Base-by-base conservation (phyloP, 2,888 invertebrate species). In the Prenolepis imparis region DNA sequence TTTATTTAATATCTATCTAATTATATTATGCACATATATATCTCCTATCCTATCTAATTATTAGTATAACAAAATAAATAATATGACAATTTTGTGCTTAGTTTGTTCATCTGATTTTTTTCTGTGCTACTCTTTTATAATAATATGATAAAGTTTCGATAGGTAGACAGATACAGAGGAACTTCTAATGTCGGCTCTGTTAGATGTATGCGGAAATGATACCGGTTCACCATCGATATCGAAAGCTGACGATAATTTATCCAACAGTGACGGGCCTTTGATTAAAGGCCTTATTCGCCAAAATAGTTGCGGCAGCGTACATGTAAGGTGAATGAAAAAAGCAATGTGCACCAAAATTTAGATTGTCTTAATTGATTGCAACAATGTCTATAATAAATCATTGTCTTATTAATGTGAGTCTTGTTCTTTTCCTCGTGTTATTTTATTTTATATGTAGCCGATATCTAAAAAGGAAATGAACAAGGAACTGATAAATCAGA, bases 201-300 rank as follows among this genome's bases (percentile, higher is more conserved):
- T 91, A 55, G 88, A 92, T 72, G 82, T 90, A 21, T 90, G 90
- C 74, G 88, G 86, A 68, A 92, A 91, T 85, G 91, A 92, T 57
- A 89, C 91, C 18, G 93, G 91, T 61, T 94, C 94, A 48, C 92
- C 93, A 44, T 93, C 93, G 75, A 93, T 94, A 90, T 94, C 94
- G 18, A 93, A 92, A 82, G 89, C 91, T 48, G 94, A 94, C 73
- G 94, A 94, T 84, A 94, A 94, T 90, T 87, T 94, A 64, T 94
- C 94, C 36, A 94, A 94, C 82, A 94, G 94, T 70, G 94, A 94
- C 73, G 94, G 94, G 3, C 94, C 94, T 4, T 84, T 94, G 74
- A 91, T 94, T 52, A 92, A 91, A 87, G 90, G 91, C 64, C 85
- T 66, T 15, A 52, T 88, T 61, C 83, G 84, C 18, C 88, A 83